Conservation (phyloP, 2,888 invertebrate genomes). For the Noctua janthina region DNA sequence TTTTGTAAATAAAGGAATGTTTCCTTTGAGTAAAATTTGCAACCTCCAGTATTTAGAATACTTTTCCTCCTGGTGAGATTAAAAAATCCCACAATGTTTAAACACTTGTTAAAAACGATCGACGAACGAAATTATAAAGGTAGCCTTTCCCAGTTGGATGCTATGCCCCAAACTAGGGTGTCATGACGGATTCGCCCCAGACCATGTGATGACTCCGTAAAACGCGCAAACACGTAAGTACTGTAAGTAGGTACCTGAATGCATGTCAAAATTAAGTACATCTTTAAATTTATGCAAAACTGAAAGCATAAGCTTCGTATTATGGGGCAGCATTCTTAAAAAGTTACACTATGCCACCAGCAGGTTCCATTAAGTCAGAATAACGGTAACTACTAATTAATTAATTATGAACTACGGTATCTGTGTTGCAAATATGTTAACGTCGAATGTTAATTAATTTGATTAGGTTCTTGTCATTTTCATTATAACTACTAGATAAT, state of each 20-base stretch:
- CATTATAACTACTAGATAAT: not conserved
- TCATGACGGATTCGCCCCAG: not conserved
- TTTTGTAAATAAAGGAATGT: too few species aligned
- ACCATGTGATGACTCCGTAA: not conserved
- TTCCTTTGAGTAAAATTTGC: too few species aligned
- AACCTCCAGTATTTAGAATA: too few species aligned
- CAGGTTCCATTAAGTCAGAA: constrained; percentile 18
- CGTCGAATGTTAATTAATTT: constrained; percentile 8
- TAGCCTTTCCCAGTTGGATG: not conserved
- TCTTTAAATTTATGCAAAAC: not conserved
- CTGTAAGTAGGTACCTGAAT: not conserved
- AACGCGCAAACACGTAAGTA: not conserved
- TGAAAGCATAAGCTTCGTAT: not conserved
- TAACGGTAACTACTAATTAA: constrained; percentile 21
- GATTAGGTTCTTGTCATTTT: constrained; percentile 12
- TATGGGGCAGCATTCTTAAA: not conserved
- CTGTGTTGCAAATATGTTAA: constrained; percentile 36
- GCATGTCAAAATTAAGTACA: not conserved
- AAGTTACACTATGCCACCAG: not conserved
- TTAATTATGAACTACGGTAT: not conserved
- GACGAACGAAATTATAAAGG: not conserved
- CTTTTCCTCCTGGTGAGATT: too few species aligned
- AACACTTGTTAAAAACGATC: not conserved
- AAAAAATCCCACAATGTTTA: too few species aligned
- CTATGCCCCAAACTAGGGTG: not conserved